phyloP scores from a whole-genome alignment of 2,888 invertebrate genomes.

The Tethea ocularis region DNA sequence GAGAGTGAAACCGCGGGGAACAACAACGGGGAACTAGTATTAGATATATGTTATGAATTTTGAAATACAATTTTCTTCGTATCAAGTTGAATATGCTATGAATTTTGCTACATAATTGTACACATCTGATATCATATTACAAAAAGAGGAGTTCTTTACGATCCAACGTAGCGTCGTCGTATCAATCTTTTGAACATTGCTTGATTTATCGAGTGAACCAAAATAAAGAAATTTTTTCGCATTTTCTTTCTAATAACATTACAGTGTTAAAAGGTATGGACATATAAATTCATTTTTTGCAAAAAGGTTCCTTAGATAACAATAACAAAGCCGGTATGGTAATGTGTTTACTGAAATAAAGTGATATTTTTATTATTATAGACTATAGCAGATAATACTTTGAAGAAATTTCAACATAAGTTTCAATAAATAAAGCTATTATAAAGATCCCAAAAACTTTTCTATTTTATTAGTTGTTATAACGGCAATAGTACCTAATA shows the following conservation, averaged over 20 bases:
- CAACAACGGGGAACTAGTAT: no score
- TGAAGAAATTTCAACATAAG: no score
- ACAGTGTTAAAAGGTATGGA: not conserved
- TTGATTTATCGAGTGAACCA: not conserved
- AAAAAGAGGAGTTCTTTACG: not conserved
- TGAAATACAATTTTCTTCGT: no score
- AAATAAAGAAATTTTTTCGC: not conserved
- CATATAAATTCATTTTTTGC: not conserved
- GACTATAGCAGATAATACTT: no score
- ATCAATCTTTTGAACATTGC: not conserved
- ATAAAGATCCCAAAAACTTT: no score
- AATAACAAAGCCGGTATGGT: not conserved
- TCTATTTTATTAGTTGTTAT: no score
- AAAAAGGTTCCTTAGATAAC: not conserved
- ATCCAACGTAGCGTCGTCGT: not conserved
- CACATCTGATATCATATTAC: not conserved
- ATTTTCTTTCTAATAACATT: not conserved
- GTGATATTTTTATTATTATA: no score
- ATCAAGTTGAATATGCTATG: not conserved
- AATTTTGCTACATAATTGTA: not conserved
- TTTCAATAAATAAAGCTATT: no score
- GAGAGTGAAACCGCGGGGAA: no score
- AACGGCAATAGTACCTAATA: no score
- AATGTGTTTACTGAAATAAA: not conserved
- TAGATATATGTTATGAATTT: no score